These are phyloP conservation scores for Drosophila merina DNA, from an alignment of 2,888 invertebrate genomes.

Conservation along the genomic window DNA sequence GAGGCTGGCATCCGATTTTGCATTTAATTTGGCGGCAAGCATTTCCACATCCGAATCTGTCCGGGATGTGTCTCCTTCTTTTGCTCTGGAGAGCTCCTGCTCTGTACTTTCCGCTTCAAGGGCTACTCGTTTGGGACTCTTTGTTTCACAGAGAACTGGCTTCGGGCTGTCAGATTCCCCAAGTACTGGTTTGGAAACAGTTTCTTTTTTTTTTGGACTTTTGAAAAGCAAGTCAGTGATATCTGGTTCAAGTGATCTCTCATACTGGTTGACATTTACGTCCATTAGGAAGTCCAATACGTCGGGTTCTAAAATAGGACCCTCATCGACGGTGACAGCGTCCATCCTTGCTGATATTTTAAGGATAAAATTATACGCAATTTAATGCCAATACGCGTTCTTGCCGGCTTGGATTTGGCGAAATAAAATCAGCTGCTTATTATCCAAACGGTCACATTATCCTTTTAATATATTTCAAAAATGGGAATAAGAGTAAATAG, in stretches of 20 bases:
- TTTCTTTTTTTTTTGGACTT: background rate
- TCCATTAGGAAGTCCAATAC: slow-evolving; percentile 1
- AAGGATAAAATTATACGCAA: background rate
- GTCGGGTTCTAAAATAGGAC: background rate
- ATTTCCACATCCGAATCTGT: slow-evolving; percentile 22
- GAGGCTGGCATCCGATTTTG: background rate
- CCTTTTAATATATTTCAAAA: background rate
- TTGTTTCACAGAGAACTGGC: no score
- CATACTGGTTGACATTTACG: background rate
- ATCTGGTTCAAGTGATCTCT: background rate
- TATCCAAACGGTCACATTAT: slow-evolving; percentile 1
- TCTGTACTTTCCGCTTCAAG: background rate
- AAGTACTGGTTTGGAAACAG: no score
- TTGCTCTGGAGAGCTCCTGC: background rate
- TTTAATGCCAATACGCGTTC: slow-evolving; percentile 6
- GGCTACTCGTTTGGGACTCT: background rate
- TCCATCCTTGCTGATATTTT: slow-evolving; percentile 11
- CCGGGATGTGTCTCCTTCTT: background rate
- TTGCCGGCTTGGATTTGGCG: slow-evolving; percentile 5
- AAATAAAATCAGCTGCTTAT: background rate
- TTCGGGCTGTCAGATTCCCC: no score
- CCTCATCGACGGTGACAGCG: background rate
- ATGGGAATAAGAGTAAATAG: background rate
- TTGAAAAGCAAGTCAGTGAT: background rate
- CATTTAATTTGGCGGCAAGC: background rate